A percentile compares a stretch with the other conserved stretches of the same genome.
phyloP scores from a whole-genome alignment of 2,797 vertebrate species.

The Falco naumanni region DNA sequence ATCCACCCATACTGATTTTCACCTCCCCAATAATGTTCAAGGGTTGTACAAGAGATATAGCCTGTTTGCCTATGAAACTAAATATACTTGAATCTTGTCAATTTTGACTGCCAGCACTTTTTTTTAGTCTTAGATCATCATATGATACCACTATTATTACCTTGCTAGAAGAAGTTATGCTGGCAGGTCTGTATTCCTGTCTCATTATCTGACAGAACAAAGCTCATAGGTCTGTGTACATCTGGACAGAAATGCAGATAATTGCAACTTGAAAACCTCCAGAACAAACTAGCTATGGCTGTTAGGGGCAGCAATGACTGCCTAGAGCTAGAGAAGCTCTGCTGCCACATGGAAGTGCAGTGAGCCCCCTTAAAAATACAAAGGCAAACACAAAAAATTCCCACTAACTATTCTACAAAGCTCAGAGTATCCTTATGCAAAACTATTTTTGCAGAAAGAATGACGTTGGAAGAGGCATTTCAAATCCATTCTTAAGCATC shows the following conservation, averaged over 20 bases:
- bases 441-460: background rate
- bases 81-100: background rate
- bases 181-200: background rate
- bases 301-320: background rate
- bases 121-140: background rate
- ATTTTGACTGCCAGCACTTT: background rate
- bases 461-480: background rate
- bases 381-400: background rate
- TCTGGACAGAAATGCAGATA: background rate
- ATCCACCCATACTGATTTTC: background rate
- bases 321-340: background rate
- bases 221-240: background rate
- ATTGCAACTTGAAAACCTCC: background rate
- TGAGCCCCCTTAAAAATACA: background rate
- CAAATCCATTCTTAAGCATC: background rate
- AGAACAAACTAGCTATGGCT: background rate
- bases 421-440: background rate
- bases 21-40: background rate
- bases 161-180: background rate
- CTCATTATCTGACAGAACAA: background rate
- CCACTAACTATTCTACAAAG: background rate
- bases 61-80: background rate
- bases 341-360: background rate
- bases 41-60: background rate
- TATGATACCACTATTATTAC: background rate